Percentiles rank a stretch among this genome's conserved stretches.
phyloP scores from a whole-genome alignment of 2,888 invertebrate species.

The Cartodere bifasciata region DNA sequence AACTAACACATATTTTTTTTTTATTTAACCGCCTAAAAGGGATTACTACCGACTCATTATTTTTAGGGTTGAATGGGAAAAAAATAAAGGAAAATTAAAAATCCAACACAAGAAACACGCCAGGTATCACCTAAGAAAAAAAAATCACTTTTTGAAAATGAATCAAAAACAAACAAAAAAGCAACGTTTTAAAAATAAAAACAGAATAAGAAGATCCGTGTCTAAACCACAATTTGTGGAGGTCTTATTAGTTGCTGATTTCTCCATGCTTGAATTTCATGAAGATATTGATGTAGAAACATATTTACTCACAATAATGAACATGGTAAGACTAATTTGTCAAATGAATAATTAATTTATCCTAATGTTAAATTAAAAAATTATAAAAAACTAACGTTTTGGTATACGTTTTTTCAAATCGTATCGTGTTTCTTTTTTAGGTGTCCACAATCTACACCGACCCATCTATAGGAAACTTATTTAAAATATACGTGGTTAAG shows the following conservation, averaged over 20 bases:
- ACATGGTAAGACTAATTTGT: slow-evolving; percentile 53
- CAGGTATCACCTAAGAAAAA: slow-evolving; percentile 24
- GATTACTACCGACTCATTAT: too few relatives aligned
- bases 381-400: too few relatives aligned
- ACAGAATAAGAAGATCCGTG: slow-evolving; percentile 44
- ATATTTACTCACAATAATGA: slow-evolving; percentile 84
- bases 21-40: too few relatives aligned
- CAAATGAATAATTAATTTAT: background rate
- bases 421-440: slow-evolving; percentile 26
- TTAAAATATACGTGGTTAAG: slow-evolving; percentile 80
- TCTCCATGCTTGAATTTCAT: slow-evolving; percentile 78
- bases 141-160: slow-evolving; percentile 26
- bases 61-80: slow-evolving; percentile 47
- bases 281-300: slow-evolving; percentile 67
- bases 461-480: slow-evolving; percentile 80
- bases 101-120: slow-evolving; percentile 35
- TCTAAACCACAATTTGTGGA: slow-evolving; percentile 72
- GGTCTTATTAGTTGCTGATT: slow-evolving; percentile 77
- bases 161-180: slow-evolving; percentile 32
- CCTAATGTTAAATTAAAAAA: too few relatives aligned
- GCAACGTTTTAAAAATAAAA: slow-evolving; percentile 28
- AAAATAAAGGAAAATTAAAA: slow-evolving; percentile 36
- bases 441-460: slow-evolving; percentile 72
- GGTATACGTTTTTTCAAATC: too few relatives aligned
- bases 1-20: too few relatives aligned